Base-by-base conservation (phyloP, 2,888 invertebrate species). In the Yponomeuta sedellus region DNA sequence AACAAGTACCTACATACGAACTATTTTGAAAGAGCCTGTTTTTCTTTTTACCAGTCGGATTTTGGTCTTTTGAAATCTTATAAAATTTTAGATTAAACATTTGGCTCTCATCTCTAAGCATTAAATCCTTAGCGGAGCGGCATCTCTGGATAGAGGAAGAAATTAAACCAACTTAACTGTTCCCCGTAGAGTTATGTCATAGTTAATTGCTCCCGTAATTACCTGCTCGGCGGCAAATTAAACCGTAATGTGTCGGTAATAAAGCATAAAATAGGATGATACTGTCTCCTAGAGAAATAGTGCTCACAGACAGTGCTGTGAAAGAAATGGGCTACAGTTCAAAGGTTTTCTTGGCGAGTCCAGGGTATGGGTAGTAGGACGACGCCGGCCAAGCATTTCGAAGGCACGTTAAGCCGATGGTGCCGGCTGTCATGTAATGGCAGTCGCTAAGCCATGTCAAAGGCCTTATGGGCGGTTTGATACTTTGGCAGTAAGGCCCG, bases 141-240 rank as follows among this genome's bases (percentile, higher is more conserved):
- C 59, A 22, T 59, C 59, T 22, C 59, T 59, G 25, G 22, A 59
- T 25, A 59, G 25, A 59, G 59, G 59, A 59, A 59, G 59, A 59
- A 59, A 59, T 59, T 59, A 59, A 59, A 59, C 22, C 59, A 22
- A 20, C 59, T 59, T 20, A 52, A 52, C 59, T 22, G 59, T 59
- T 59, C 25, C 25, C 59, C 12, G 20, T 59, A 22, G 59, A 59
- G 20, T 59, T 20, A 59, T 59, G 25, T 25, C 22, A 59, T 20
- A 59, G 22, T 59, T 59, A 59, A 59, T 59, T 59, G 59, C 25
- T 22, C 20, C 22, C 12, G 59, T 59, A 59, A 59, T 59, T 59
- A 59, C 59, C 59, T 59, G 59, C 44, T 12, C 16, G 44, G 59
- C 25, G 59, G 22, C 12, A 59, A 59, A 5, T 0, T 59, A 25